Percentiles rank a stretch among this genome's conserved stretches.
Evolutionary conservation across 2,797 vertebrate species (phyloP).

Genomic region (Squalus acanthias): DNA sequence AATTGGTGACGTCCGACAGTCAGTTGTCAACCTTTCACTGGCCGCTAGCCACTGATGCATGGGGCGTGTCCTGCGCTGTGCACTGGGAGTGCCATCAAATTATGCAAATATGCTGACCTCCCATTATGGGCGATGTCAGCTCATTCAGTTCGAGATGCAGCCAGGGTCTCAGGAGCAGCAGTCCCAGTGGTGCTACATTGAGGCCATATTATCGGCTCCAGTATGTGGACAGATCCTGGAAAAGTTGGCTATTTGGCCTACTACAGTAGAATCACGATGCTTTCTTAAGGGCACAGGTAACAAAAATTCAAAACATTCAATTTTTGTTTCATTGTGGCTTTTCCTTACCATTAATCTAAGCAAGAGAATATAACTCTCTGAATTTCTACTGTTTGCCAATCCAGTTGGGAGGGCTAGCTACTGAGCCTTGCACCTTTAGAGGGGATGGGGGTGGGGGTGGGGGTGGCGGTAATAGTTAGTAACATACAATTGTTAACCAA

Average conservation of each 20-base stretch:
- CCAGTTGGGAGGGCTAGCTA: not conserved
- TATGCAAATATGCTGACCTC: not conserved
- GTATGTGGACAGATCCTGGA: not conserved
- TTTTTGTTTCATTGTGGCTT: not conserved
- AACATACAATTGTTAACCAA: not conserved
- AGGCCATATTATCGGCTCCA: not conserved
- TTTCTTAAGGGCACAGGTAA: not conserved
- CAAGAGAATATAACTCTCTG: not conserved
- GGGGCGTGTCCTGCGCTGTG: not conserved
- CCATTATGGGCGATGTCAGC: not conserved
- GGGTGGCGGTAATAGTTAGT: not conserved
- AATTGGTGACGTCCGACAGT: not conserved
- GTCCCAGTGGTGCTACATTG: not conserved
- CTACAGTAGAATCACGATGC: not conserved
- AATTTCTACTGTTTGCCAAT: not conserved
- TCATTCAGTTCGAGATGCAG: not conserved
- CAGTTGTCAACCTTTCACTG: not conserved
- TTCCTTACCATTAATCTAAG: not conserved
- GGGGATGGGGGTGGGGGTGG: not conserved
- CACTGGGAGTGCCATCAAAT: not conserved
- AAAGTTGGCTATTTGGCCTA: not conserved
- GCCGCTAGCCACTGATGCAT: not conserved
- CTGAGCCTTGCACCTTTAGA: not conserved
- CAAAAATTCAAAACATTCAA: not conserved
- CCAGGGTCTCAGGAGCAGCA: not conserved